These are phyloP conservation scores for Natator depressus DNA, from an alignment of 2,113 vertebrate genomes.

Conservation along the genomic window DNA sequence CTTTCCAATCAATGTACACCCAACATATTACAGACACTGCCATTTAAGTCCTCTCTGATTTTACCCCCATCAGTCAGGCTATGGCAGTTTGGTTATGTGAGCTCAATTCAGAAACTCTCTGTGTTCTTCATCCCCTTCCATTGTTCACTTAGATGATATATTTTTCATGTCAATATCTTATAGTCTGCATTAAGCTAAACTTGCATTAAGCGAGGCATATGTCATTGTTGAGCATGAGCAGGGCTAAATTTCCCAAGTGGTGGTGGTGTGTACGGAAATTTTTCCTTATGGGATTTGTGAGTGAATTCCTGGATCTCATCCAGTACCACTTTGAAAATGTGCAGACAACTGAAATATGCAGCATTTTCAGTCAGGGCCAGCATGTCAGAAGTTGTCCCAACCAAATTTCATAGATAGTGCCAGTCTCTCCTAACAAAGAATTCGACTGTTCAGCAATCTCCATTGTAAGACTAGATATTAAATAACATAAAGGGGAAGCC, in stretches of 20 bases:
- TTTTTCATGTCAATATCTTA: not conserved
- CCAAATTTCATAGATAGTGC: not conserved
- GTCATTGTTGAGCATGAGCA: not conserved
- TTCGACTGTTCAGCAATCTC: not conserved
- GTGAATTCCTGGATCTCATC: not conserved
- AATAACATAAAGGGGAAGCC: not conserved
- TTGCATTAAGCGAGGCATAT: not conserved
- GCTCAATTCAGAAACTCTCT: not conserved
- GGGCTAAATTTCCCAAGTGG: not conserved
- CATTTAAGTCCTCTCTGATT: not conserved
- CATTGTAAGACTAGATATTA: not conserved
- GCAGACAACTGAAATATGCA: not conserved
- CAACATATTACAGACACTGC: not conserved
- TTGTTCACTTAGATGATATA: not conserved
- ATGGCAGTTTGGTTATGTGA: not conserved
- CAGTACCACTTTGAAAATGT: not conserved
- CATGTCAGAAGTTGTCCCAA: not conserved
- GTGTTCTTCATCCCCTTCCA: not conserved
- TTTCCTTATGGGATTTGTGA: conserved; percentile 16
- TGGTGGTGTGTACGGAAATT: not conserved
- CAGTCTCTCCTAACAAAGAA: not conserved
- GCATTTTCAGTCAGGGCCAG: not conserved
- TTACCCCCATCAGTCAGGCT: not conserved
- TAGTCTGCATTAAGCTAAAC: not conserved
- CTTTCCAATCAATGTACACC: not conserved